phyloP scores from a whole-genome alignment of 2,888 invertebrate genomes.

The Operophtera brumata region DNA sequence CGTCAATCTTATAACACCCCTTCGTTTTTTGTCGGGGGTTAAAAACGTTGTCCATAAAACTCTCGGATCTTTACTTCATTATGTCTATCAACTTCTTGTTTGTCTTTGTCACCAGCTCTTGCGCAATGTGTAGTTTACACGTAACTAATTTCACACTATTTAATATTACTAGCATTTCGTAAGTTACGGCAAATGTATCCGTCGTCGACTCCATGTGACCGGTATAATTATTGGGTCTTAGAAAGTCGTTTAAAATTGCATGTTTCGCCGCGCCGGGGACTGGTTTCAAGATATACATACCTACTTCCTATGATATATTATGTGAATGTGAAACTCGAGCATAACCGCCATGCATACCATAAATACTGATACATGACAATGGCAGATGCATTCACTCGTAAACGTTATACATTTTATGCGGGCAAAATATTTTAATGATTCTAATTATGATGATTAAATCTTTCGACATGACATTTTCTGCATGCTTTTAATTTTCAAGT shows the following conservation, averaged over 20 bases:
- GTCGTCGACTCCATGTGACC: slow-evolving; percentile 23
- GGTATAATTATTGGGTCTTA: slow-evolving; percentile 37
- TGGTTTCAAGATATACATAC: slow-evolving; percentile 33
- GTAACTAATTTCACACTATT: slow-evolving; percentile 14
- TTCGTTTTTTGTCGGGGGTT: too few species aligned
- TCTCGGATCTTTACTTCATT: slow-evolving; percentile 6
- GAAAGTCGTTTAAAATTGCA: slow-evolving; percentile 67
- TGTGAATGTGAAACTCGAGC: slow-evolving; percentile 50
- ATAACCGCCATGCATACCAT: slow-evolving; percentile 42
- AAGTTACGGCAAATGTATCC: slow-evolving; percentile 17
- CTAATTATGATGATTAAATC: slow-evolving; percentile 12
- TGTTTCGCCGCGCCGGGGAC: slow-evolving; percentile 41
- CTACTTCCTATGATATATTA: slow-evolving; percentile 27
- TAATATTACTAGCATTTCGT: slow-evolving; percentile 17
- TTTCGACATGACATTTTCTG: slow-evolving; percentile 15
- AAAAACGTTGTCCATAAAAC: slow-evolving; percentile 7
- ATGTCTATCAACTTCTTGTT: slow-evolving; percentile 15
- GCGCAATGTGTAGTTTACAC: slow-evolving; percentile 16
- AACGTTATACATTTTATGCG: slow-evolving; percentile 37
- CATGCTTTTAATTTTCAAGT: background rate
- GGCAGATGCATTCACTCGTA: slow-evolving; percentile 7
- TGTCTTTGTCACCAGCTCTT: slow-evolving; percentile 16
- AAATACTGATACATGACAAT: slow-evolving; percentile 27
- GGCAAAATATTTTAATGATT: slow-evolving; percentile 44
- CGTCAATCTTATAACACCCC: too few species aligned